A percentile compares a stretch with the other conserved stretches of the same genome.
These are phyloP conservation scores for Agrypnia vestita DNA, from an alignment of 1,140 invertebrate genomes.

Conservation along the genomic window DNA sequence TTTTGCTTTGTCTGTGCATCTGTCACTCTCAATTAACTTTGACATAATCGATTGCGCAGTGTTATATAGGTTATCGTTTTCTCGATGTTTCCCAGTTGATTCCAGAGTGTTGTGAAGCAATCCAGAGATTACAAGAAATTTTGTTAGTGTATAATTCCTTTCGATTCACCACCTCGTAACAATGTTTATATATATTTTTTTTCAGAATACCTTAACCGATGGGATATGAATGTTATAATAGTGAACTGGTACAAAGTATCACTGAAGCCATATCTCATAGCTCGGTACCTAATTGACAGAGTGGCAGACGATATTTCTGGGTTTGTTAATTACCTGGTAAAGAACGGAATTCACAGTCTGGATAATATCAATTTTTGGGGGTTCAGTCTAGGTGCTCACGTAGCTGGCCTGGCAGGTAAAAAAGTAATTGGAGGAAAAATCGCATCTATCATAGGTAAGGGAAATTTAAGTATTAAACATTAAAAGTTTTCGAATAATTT, in stretches of 20 bases:
- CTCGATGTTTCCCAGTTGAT: too few relatives aligned
- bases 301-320: conserved; percentile 61
- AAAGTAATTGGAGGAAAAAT: conserved; percentile 63
- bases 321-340: conserved; percentile 66
- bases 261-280: conserved; percentile 65
- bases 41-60: too few relatives aligned
- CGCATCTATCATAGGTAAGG: conserved; percentile 47
- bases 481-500: too few relatives aligned
- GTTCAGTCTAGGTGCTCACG: conserved; percentile 72
- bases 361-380: conserved; percentile 63
- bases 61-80: too few relatives aligned
- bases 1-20: too few relatives aligned
- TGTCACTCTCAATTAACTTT: too few relatives aligned
- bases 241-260: conserved; percentile 73
- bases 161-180: too few relatives aligned
- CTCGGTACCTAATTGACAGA: conserved; percentile 59
- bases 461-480: too few relatives aligned
- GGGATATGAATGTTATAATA: conserved; percentile 75
- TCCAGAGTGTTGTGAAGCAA: too few relatives aligned
- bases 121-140: too few relatives aligned
- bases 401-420: conserved; percentile 70
- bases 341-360: conserved; percentile 4
- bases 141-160: too few relatives aligned
- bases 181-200: too few relatives aligned
- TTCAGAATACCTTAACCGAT: conserved; percentile 40